A percentile compares a stretch with the other conserved stretches of the same genome.
phyloP scores from a whole-genome alignment of 2,113 vertebrate genomes.

The Parotia lawesii region DNA sequence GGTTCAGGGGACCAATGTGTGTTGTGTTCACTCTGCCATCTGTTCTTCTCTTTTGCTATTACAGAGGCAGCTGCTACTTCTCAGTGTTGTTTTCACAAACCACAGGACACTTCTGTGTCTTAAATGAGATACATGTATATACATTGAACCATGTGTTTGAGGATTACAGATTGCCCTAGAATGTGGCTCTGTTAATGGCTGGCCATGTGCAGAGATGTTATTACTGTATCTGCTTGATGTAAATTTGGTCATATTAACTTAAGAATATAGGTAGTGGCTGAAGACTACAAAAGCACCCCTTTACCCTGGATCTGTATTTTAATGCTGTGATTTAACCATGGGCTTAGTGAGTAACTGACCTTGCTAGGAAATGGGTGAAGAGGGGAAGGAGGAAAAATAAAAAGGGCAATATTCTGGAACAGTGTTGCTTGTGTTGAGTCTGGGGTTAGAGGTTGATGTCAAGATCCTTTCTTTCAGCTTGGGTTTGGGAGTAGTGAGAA shows the following conservation, averaged over 20 bases:
- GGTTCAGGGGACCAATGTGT: accelerated
- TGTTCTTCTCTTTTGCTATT: background rate
- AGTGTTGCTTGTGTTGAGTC: background rate
- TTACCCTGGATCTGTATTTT: background rate
- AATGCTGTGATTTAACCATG: background rate
- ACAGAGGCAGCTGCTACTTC: background rate
- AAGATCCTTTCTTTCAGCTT: background rate
- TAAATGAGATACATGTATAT: accelerated
- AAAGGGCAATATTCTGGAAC: background rate
- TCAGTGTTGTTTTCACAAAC: background rate
- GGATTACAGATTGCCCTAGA: background rate
- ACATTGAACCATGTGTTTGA: accelerated
- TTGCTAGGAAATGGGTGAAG: background rate
- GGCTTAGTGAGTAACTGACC: background rate
- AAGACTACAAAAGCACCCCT: background rate
- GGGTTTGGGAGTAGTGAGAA: background rate
- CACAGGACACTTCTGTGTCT: background rate
- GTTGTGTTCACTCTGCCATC: background rate
- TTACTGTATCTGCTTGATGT: background rate
- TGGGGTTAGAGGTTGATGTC: background rate
- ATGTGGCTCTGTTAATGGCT: background rate
- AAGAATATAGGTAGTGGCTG: background rate
- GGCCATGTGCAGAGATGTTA: background rate
- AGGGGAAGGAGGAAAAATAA: background rate
- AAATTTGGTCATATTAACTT: background rate